These are phyloP conservation scores for Cydia strobilella DNA, from an alignment of 1,140 invertebrate species.

Conservation along the genomic window DNA sequence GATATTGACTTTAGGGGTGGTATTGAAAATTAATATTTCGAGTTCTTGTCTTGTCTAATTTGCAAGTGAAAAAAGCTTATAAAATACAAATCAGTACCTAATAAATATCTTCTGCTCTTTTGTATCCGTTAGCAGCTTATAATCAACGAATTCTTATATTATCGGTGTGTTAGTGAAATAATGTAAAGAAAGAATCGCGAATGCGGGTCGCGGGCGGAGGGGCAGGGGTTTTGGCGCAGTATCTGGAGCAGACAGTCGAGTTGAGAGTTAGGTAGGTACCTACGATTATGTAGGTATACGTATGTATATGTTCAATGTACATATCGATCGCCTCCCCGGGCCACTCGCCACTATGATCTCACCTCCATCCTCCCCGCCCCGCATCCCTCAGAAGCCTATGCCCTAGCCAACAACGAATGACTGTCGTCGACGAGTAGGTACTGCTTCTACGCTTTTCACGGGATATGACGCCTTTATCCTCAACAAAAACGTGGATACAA, in stretches of 20 bases:
- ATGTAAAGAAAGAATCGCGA: slow-evolving; percentile 31
- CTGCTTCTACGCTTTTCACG: background rate
- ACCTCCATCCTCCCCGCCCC: slow-evolving; percentile 74
- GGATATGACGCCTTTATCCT: background rate
- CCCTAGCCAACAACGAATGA: slow-evolving; percentile 46
- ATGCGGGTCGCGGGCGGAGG: slow-evolving; percentile 41
- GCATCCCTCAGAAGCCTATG: slow-evolving; percentile 63
- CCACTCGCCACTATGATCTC: slow-evolving; percentile 79
- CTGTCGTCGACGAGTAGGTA: slow-evolving; percentile 50
- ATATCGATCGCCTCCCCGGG: slow-evolving; percentile 78
- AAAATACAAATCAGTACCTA: no score
- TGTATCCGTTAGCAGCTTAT: background rate
- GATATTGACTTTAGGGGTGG: no score
- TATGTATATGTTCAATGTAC: slow-evolving; percentile 78
- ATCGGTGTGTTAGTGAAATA: slow-evolving; percentile 13
- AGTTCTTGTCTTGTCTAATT: no score
- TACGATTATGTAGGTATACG: slow-evolving; percentile 68
- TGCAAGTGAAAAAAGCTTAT: background rate
- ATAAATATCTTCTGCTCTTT: background rate
- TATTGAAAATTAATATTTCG: no score
- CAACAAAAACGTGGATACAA: background rate
- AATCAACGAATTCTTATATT: background rate
- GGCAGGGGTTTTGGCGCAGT: slow-evolving; percentile 72
- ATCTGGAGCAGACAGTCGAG: slow-evolving; percentile 76
- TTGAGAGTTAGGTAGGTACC: slow-evolving; percentile 75